Conservation (phyloP, 2,797 vertebrate genomes). For the Spinus olivaceus region DNA sequence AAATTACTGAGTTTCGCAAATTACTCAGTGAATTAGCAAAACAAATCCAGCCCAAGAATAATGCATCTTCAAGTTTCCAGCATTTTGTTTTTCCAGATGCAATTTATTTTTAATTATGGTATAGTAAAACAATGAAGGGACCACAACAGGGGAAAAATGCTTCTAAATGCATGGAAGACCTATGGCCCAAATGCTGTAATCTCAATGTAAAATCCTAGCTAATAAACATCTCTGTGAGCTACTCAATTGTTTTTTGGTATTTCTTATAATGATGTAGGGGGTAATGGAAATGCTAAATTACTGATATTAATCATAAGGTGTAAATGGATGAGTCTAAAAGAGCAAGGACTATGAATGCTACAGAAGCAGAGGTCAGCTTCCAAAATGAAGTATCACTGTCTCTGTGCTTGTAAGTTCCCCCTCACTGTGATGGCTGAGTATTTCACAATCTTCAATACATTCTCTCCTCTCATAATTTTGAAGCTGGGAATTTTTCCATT, state of each 20-base stretch:
- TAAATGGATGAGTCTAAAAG: slow-evolving; percentile 19
- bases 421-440: neutral
- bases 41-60: slow-evolving; percentile 41
- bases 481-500: neutral
- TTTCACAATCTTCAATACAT: neutral
- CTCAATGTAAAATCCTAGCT: neutral
- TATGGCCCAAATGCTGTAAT: neutral
- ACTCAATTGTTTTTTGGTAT: neutral
- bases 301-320: slow-evolving; percentile 28
- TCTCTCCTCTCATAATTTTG: neutral
- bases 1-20: slow-evolving; percentile 62
- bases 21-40: slow-evolving; percentile 53
- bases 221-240: slow-evolving; percentile 2
- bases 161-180: slow-evolving; percentile 17
- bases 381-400: neutral
- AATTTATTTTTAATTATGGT: slow-evolving; percentile 54
- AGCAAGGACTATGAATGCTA: neutral
- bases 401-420: neutral
- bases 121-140: slow-evolving; percentile 9
- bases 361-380: slow-evolving; percentile 12
- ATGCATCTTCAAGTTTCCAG: slow-evolving; percentile 17
- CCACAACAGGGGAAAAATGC: neutral
- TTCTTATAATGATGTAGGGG: neutral
- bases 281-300: slow-evolving; percentile 4
- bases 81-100: slow-evolving; percentile 11